phyloP scores from a whole-genome alignment of 2,797 vertebrate genomes.

The Epinephelus awoara region DNA sequence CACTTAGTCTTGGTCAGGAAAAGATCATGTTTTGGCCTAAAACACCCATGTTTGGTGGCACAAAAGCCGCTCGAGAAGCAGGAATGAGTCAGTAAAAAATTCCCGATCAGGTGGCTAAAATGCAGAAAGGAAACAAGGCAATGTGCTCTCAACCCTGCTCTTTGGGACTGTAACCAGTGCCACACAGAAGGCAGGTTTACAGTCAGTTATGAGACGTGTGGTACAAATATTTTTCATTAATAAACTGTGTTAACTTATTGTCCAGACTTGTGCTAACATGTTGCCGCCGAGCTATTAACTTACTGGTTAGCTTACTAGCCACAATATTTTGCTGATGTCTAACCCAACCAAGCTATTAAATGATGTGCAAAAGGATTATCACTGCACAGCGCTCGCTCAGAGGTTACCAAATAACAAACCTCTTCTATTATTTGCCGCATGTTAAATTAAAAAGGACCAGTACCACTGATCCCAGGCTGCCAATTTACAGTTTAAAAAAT shows the following conservation, averaged over 20 bases:
- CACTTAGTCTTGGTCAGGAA: too few relatives aligned
- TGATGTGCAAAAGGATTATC: neutral
- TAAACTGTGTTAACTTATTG: neutral
- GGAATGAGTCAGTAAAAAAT: too few relatives aligned
- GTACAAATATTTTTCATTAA: neutral
- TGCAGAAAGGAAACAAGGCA: too few relatives aligned
- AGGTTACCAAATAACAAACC: neutral
- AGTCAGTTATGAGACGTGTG: neutral
- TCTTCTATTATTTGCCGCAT: neutral
- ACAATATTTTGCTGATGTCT: neutral
- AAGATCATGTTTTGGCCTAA: too few relatives aligned
- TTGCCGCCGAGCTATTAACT: neutral
- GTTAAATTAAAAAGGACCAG: neutral
- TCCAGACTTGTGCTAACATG: rapidly evolving
- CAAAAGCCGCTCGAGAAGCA: too few relatives aligned
- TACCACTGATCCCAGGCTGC: neutral
- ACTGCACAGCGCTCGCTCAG: neutral
- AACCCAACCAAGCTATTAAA: neutral
- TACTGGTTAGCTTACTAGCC: neutral
- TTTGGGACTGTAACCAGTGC: neutral
- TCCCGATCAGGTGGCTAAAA: too few relatives aligned
- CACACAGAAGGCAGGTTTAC: neutral
- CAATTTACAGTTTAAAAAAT: neutral
- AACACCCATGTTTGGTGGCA: too few relatives aligned
- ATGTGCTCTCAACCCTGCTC: neutral